Conservation (phyloP, 2,888 invertebrate species). For the Agrotis ipsilon region DNA sequence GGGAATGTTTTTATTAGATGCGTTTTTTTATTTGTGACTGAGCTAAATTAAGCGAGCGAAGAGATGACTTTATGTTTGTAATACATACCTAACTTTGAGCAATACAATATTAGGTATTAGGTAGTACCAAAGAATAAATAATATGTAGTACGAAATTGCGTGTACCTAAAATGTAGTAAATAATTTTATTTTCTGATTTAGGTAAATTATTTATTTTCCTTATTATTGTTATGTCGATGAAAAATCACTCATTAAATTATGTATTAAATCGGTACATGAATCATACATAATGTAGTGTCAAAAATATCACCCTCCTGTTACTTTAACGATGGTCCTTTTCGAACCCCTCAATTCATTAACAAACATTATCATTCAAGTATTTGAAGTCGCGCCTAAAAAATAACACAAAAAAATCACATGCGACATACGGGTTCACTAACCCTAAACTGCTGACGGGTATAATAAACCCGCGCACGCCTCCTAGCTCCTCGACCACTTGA, state of each 20-base stretch:
- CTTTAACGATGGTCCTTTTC: conserved; percentile 1
- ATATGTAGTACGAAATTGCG: no score
- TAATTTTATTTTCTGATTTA: conserved; percentile 16
- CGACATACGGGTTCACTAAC: conserved; percentile 77
- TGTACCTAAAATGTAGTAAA: no score
- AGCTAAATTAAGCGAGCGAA: not conserved
- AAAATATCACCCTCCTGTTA: conserved; percentile 11
- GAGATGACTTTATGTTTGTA: no score
- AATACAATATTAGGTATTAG: not conserved
- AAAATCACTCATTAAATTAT: not conserved
- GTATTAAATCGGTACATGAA: not conserved
- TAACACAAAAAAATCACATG: conserved; percentile 48
- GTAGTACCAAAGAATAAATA: no score
- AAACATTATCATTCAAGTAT: conserved; percentile 29
- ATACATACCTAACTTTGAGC: no score
- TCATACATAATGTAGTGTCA: conserved; percentile 1
- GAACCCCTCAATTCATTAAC: conserved; percentile 29
- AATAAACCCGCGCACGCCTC: conserved; percentile 64
- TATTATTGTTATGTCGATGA: conserved; percentile 6
- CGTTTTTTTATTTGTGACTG: conserved; percentile 11
- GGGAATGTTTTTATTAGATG: conserved; percentile 32
- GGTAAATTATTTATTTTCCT: conserved; percentile 18
- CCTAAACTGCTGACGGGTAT: conserved; percentile 71
- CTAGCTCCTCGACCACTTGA: conserved; percentile 69
- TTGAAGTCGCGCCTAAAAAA: conserved; percentile 31